These are phyloP conservation scores for Bombus superbus DNA, from an alignment of 1,140 invertebrate genomes.

Conservation along the genomic window DNA sequence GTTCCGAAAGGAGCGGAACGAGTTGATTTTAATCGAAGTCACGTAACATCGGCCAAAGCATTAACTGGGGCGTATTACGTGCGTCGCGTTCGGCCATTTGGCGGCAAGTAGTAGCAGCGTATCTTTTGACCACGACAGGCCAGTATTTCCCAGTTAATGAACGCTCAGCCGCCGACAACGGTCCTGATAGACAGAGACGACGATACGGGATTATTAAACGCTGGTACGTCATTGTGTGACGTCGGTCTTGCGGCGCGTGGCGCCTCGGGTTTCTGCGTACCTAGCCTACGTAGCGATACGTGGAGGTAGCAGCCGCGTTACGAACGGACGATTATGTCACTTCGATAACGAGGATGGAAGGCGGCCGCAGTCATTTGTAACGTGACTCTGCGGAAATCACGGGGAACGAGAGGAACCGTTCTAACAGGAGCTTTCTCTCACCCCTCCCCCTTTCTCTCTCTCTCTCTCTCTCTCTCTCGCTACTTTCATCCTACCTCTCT, in stretches of 20 bases:
- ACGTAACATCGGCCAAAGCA: background rate
- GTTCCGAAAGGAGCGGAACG: background rate
- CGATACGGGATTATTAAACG: conserved; percentile 70
- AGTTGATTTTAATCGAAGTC: background rate
- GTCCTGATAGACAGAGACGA: conserved; percentile 47
- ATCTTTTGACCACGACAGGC: conserved; percentile 44
- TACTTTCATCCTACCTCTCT: conserved; percentile 4
- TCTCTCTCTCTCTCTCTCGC: background rate
- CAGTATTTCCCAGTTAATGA: conserved; percentile 54
- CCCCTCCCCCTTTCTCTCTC: background rate
- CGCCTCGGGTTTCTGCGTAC: conserved; percentile 25
- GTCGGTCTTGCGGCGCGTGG: conserved; percentile 41
- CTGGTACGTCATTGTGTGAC: conserved; percentile 57
- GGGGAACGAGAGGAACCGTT: conserved; percentile 63
- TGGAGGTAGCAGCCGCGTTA: conserved; percentile 23
- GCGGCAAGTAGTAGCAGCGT: conserved; percentile 18
- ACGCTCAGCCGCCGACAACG: conserved; percentile 19
- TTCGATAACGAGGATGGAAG: conserved; percentile 77
- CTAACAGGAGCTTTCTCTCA: conserved; percentile 41
- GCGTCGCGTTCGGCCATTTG: background rate
- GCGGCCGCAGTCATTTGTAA: conserved; percentile 79
- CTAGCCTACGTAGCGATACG: conserved; percentile 13
- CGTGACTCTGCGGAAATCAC: conserved; percentile 79
- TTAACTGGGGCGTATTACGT: conserved; percentile 13
- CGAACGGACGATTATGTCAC: conserved; percentile 78